Percentiles rank a stretch among this genome's conserved stretches.
Conservation (phyloP, 2,113 vertebrate genomes). For the Malaclemys terrapin region DNA sequence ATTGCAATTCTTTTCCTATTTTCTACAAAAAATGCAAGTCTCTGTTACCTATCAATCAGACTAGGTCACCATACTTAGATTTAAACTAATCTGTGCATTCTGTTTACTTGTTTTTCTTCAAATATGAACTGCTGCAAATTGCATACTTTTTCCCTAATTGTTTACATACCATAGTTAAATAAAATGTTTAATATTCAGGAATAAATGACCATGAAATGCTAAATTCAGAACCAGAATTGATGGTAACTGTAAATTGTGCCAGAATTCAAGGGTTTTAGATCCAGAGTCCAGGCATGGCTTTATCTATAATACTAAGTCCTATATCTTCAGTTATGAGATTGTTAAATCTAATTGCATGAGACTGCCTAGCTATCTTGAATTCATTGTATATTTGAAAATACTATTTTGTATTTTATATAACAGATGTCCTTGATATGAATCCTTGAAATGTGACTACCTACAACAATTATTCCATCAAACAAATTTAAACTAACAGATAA, state of each 20-base stretch:
- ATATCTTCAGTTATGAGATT: no score
- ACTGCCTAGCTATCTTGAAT: no score
- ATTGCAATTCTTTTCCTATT: background rate
- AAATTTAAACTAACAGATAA: background rate
- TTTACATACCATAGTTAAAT: background rate
- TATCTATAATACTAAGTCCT: background rate
- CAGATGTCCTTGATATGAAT: background rate
- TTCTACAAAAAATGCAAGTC: background rate
- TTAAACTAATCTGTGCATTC: background rate
- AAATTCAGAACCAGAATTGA: background rate
- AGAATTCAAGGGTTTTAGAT: background rate
- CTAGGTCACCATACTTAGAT: background rate
- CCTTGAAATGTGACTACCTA: background rate
- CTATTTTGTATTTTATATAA: background rate
- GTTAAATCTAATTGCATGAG: no score
- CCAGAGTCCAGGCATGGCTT: background rate
- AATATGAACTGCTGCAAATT: background rate
- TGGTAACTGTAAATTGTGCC: background rate
- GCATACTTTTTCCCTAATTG: background rate
- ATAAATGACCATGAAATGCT: background rate
- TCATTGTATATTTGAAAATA: no score
- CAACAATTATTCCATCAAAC: background rate
- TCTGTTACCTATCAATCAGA: background rate
- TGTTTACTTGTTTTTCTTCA: background rate
- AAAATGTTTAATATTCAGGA: background rate